Percentiles rank a stretch among this genome's conserved stretches.
phyloP scores from a whole-genome alignment of 2,888 invertebrate genomes.

The Drosophila nr. perissopoda region DNA sequence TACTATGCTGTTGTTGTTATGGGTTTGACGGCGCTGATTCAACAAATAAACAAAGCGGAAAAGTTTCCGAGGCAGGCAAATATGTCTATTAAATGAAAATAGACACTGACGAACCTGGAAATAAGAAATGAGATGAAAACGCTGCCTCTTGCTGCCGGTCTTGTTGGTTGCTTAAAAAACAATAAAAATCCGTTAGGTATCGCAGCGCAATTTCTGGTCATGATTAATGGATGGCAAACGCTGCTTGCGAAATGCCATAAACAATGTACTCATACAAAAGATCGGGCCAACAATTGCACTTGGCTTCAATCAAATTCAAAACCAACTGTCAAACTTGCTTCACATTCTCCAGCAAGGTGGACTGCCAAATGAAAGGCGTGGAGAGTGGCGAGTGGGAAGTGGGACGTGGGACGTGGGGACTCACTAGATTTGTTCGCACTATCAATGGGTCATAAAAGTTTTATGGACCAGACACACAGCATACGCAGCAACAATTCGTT shows the following conservation, averaged over 20 bases:
- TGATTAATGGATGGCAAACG: slow-evolving; percentile 75
- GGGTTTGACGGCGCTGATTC: slow-evolving; percentile 77
- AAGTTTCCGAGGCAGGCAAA: slow-evolving; percentile 56
- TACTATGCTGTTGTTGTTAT: slow-evolving; percentile 28
- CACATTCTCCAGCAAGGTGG: slow-evolving; percentile 55
- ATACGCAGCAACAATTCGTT: slow-evolving; percentile 71
- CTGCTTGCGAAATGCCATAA: slow-evolving; percentile 70
- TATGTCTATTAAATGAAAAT: slow-evolving; percentile 77
- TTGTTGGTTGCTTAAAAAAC: slow-evolving; percentile 67
- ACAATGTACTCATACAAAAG: slow-evolving; percentile 51
- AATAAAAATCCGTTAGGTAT: slow-evolving; percentile 66
- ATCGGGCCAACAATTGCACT: slow-evolving; percentile 64
- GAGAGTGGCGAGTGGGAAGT: background rate
- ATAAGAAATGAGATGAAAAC: slow-evolving; percentile 31
- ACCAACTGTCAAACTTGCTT: slow-evolving; percentile 75
- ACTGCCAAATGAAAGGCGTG: slow-evolving; percentile 32
- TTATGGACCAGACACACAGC: slow-evolving; percentile 78
- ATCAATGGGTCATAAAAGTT: slow-evolving; percentile 84
- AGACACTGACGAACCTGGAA: slow-evolving; percentile 66
- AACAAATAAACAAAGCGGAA: slow-evolving; percentile 75
- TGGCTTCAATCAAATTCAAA: slow-evolving; percentile 73
- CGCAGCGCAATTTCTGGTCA: slow-evolving; percentile 53
- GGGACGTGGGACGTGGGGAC: background rate
- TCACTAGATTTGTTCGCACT: slow-evolving; percentile 81
- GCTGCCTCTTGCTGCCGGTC: slow-evolving; percentile 6